These are phyloP conservation scores for Neuroterus valhalla DNA, from an alignment of 1,140 invertebrate genomes.

Conservation along the genomic window DNA sequence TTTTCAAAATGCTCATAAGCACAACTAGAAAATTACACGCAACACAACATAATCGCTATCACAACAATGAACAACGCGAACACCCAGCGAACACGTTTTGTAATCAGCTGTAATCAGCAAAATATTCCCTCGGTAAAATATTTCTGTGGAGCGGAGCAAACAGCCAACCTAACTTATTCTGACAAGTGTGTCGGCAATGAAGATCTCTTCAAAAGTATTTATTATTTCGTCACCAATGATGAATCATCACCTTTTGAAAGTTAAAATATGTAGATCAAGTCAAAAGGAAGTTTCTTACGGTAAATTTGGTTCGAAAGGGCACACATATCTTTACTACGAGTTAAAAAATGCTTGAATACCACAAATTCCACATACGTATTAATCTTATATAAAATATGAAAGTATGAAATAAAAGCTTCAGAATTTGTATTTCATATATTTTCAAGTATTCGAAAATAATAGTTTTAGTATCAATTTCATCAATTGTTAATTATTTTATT, in stretches of 20 bases:
- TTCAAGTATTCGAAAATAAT: too few relatives aligned
- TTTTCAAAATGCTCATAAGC: slow-evolving; percentile 29
- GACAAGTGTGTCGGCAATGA: slow-evolving; percentile 28
- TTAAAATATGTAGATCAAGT: slow-evolving; percentile 18
- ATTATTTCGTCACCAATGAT: slow-evolving; percentile 5
- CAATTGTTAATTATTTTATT: too few relatives aligned
- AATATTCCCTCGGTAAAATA: slow-evolving; percentile 16
- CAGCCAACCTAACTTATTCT: slow-evolving; percentile 19
- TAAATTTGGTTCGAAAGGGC: too few relatives aligned
- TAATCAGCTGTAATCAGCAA: slow-evolving; percentile 16
- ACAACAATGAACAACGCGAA: slow-evolving; percentile 6
- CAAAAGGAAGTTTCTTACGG: too few relatives aligned
- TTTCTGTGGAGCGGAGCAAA: background rate
- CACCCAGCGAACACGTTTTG: background rate
- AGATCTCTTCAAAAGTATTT: slow-evolving; percentile 12
- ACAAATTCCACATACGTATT: too few relatives aligned
- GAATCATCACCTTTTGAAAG: slow-evolving; percentile 28
- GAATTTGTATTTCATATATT: too few relatives aligned
- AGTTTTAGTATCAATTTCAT: too few relatives aligned
- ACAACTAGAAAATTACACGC: slow-evolving; percentile 9
- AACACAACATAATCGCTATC: slow-evolving; percentile 17
- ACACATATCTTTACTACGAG: too few relatives aligned
- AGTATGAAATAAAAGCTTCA: too few relatives aligned
- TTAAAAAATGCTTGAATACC: too few relatives aligned
- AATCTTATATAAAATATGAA: too few relatives aligned